Conservation (phyloP, 2,797 vertebrate genomes). For the Cossypha polioptera region DNA sequence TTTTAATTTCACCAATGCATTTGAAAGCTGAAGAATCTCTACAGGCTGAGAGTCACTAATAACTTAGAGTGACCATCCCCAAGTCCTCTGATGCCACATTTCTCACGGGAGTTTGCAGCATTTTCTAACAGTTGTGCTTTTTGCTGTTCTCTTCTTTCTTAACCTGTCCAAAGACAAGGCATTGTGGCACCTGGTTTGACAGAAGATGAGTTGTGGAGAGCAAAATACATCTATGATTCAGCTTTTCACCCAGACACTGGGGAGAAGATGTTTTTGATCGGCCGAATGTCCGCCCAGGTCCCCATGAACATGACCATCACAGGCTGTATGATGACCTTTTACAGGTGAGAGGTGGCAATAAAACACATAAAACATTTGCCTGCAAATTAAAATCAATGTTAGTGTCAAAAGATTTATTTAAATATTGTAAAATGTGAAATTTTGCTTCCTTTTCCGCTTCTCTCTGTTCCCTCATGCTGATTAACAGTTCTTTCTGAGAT, state of each 20-base stretch:
- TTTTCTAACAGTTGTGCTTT: background rate
- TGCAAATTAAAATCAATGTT: background rate
- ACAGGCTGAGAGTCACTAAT: background rate
- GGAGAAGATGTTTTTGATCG: conserved; percentile 97
- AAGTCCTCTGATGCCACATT: background rate
- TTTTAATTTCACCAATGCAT: background rate
- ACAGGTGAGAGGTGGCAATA: conserved; percentile 79
- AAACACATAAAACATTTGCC: background rate
- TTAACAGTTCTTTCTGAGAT: background rate
- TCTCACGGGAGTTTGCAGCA: background rate
- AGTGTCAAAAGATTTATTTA: background rate
- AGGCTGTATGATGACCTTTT: conserved; percentile 99
- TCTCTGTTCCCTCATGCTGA: background rate
- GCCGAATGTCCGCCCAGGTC: conserved; percentile 97
- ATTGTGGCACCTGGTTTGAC: conserved; percentile 86
- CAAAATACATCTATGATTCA: conserved; percentile 95
- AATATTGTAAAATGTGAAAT: background rate
- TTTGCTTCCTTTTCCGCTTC: background rate
- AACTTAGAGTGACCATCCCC: background rate
- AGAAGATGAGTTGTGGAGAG: conserved; percentile 94
- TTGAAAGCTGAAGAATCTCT: background rate
- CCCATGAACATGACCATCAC: conserved; percentile 99
- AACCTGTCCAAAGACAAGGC: conserved; percentile 80
- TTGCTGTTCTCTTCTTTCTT: background rate
- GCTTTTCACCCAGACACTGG: conserved; percentile 98